Conservation (phyloP, 1,140 invertebrate genomes). For the Asbolus verrucosus region DNA sequence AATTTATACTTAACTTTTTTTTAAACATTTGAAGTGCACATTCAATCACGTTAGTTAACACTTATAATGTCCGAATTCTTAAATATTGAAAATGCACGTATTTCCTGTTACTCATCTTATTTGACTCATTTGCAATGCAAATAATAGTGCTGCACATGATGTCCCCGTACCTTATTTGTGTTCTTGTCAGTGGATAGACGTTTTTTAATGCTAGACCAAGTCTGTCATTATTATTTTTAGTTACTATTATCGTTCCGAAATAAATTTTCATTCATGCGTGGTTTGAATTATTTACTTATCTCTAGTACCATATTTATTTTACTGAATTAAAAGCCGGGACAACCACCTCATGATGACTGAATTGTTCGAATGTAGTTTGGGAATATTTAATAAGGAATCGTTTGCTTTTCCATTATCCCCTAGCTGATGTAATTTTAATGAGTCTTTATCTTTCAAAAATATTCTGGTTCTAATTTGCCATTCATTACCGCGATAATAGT, state of each 20-base stretch:
- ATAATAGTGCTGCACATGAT: constrained; percentile 12
- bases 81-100: constrained; percentile 23
- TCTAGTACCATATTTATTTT: neutral
- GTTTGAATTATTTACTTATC: neutral
- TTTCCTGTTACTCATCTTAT: constrained; percentile 33
- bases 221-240: neutral
- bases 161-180: constrained; percentile 4
- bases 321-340: neutral
- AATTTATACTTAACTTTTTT: constrained; percentile 19
- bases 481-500: too few relatives aligned
- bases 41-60: constrained; percentile 26
- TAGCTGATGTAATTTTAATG: too few relatives aligned
- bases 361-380: neutral
- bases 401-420: too few relatives aligned
- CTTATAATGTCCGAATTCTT: constrained; percentile 16
- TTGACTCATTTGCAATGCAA: constrained; percentile 31
- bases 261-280: neutral
- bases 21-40: too few relatives aligned
- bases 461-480: too few relatives aligned
- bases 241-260: neutral
- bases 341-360: neutral
- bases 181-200: constrained; percentile 7
- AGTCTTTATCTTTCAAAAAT: too few relatives aligned
- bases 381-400: too few relatives aligned
- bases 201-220: constrained; percentile 1